Percentiles rank a stretch among this genome's conserved stretches.
These are phyloP conservation scores for Columba guinea DNA, from an alignment of 2,797 vertebrate species.

Conservation along the genomic window DNA sequence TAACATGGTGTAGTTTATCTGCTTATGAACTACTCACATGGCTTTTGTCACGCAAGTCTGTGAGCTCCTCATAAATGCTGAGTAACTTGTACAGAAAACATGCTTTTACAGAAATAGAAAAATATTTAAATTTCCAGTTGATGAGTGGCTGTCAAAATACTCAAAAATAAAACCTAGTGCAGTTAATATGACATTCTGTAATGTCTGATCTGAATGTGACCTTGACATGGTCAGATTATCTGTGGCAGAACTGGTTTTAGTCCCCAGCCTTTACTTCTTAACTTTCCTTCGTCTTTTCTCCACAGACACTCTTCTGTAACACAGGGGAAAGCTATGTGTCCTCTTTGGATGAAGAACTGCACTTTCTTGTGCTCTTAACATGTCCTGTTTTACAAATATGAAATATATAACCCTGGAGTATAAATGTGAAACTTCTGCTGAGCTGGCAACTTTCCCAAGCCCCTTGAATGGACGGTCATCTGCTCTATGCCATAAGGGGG, in stretches of 20 bases:
- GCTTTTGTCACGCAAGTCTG: conserved; percentile 12
- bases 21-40: not conserved
- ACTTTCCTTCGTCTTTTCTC: not conserved
- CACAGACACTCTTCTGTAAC: not conserved
- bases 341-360: not conserved
- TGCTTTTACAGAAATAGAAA: not conserved
- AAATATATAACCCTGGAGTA: not conserved
- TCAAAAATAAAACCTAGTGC: not conserved
- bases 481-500: not conserved
- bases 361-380: not conserved
- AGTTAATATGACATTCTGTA: not conserved
- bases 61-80: not conserved
- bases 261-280: not conserved
- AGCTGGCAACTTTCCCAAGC: not conserved
- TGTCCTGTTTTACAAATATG: not conserved
- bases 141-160: not conserved
- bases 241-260: not conserved
- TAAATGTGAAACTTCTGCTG: not conserved
- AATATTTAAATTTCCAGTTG: not conserved
- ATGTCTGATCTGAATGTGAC: not conserved
- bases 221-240: not conserved
- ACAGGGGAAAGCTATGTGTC: not conserved
- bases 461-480: not conserved
- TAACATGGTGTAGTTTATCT: not conserved
- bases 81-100: not conserved